Base-by-base conservation (phyloP, 37 sponge, comb jelly and placozoan genomes). In the Agelas oroides region DNA sequence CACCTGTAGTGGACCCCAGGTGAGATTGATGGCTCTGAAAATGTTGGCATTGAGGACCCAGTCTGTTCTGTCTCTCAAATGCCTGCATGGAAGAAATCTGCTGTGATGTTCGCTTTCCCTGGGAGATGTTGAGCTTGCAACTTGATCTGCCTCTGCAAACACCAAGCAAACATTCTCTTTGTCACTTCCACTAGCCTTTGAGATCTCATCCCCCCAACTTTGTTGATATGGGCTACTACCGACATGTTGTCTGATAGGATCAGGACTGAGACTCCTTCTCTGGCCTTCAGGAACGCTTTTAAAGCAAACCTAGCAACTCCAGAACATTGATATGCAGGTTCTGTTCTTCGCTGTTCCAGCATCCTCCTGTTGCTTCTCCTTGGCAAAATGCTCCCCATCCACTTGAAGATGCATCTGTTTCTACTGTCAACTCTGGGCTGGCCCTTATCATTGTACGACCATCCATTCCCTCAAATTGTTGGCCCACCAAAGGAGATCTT, bases 291-390 rank as follows among this genome's bases (percentile, higher is more conserved):
- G 46, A 46, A 46, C 8, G 8, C 46, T 46, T 46, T 46, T 8
- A 46, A 8, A 8, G 46, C 46, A 46, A 46, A 46, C 6, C 89
- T 53, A 81, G 53, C 53, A 88, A 61, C 76, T 87, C 81, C 68
- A 73, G 74, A 14, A 58, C 74, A 59, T 88, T 88, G 65, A 81
- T 88, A 70, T 88, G 83, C n/a, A 82, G 54, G 5, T 3, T 12
- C 3, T 36, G 15, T 59, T 88, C 89, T 27, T 73, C 70, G 15
- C 6, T 53, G 20, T 71, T 75, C 89, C 89, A 88, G 2, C 66
- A 40, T 27, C 83, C 83, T 11, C 78, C 87, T 57, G 87, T 86
- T 25, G 13, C 18, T 24, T 36, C 32, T 19, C 78, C 79, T 13
- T 23, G 32, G 57, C 46, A 46, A 14, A 23, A 61, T 23, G 62